Base-by-base conservation (phyloP, 2,888 invertebrate genomes). In the Stomorhina lunata region DNA sequence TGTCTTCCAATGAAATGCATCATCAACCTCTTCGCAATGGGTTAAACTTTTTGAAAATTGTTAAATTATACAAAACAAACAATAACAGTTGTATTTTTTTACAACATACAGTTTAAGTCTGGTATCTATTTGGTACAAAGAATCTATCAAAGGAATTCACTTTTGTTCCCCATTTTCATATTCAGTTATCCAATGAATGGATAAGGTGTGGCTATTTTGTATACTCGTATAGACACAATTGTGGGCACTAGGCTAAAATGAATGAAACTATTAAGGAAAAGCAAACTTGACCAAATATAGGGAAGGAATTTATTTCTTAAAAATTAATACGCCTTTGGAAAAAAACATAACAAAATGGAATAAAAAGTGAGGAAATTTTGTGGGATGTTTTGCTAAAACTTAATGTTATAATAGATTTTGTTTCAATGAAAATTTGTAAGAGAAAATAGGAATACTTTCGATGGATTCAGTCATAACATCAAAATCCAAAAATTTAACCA, bases 131-230 rank as follows among this genome's bases (percentile, higher is more conserved):
- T 43, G 69, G 34, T 59, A 40, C 50, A 77, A 71, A 63, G 63
- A 78, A 61, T 78, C 63, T 34, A 25, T 32, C 32, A 53, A 25
- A 59, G 69, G 61, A 71, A 63, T 53, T 78, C 17, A 34, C 17
- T 77, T 55, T 53, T 50, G 45, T 43, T 32, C 32, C 55, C 15
- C 0, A 15, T 5, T 43, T 37, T 48, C 17, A 65, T 55, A n/a
- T n/a, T n/a, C n/a, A 34, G 32, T 34, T 34, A 71, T 55, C 55
- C 55, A 63, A 40, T 78, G 43, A n/a, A n/a, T n/a, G n/a, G n/a
- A 78, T 71, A 71, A 78, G 78, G 78, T 78, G 69, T 78, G 78
- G 78, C 55, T 45, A 27, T 9, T 55, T 55, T 43, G 43, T 22
- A 34, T 45, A 37, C 40, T 20, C 15, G 37, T 15, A 48, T 68